Base-by-base conservation (phyloP, 2,888 invertebrate genomes). In the Lasioglossum villosulum region DNA sequence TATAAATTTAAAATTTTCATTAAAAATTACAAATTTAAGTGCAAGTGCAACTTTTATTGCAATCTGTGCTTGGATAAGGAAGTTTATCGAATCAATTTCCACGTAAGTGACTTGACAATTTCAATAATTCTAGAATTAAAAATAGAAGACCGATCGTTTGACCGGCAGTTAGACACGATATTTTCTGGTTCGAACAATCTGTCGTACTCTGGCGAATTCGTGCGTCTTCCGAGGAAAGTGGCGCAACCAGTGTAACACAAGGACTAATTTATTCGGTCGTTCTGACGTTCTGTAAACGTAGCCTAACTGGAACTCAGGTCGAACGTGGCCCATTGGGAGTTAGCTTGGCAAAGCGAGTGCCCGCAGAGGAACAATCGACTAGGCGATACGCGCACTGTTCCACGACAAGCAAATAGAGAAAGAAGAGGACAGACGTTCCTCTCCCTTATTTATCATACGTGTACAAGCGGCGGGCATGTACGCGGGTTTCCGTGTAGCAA, bases 361-460 rank as follows among this genome's bases (percentile, higher is more conserved):
- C 48, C 19, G 75, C 74, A 45, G 19, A 63, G 48, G 88, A 86
- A 76, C 81, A 83, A 84, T 84, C 78, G 83, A 52, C 78, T 34
- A 27, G 75, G 66, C 76, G 59, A 77, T 70, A 76, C 83, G 75
- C 66, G 79, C 75, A 63, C 79, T 80, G 83, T 85, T 76, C 75
- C 48, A 14, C 34, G 16, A n/a, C 30, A 48, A 56, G 71, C 48
- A 83, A 72, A 84, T 83, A 82, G 85, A 86, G 83, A 89, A 79
- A 78, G 84, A 82, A 74, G 68, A 37, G 70, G 66, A 72, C 72
- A 73, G 78, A 89, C 74, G 82, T 82, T 86, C 82, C 83, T 84
- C 82, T 83, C 82, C 70, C 80, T 79, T 89, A 87, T 89, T 89
- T 88, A 89, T 89, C 89, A 87, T 78, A 87, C 72, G 73, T 82